Percentiles rank a stretch among this genome's conserved stretches.
phyloP scores from a whole-genome alignment of 2,113 vertebrate species.

The Eudorcas thomsonii region DNA sequence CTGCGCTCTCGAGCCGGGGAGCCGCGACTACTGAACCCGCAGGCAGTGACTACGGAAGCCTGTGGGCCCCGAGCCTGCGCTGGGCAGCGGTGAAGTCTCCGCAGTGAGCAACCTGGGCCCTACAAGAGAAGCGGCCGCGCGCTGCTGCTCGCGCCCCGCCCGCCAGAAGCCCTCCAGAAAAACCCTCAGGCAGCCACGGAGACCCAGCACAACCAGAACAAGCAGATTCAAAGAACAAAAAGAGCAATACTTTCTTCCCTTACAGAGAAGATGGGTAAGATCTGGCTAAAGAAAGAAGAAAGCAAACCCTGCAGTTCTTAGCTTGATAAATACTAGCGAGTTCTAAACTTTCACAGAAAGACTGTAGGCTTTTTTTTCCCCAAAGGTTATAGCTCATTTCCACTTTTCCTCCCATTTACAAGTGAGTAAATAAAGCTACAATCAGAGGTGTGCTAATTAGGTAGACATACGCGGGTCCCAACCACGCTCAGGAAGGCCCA shows the following conservation, averaged over 20 bases:
- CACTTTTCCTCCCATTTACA: not conserved
- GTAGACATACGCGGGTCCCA: not conserved
- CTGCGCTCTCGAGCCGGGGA: not conserved
- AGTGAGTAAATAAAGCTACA: not conserved
- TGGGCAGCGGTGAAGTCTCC: accelerated
- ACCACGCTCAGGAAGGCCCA: not conserved
- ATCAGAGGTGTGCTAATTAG: not conserved
- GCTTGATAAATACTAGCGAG: not conserved
- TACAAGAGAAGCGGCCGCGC: accelerated
- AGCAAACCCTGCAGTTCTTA: not conserved
- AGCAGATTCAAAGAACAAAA: not conserved
- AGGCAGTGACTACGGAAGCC: accelerated
- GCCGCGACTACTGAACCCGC: not conserved
- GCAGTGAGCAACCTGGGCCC: not conserved
- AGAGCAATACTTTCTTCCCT: not conserved
- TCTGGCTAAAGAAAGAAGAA: not conserved
- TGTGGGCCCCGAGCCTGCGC: not conserved
- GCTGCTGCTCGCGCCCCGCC: accelerated
- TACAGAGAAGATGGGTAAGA: not conserved
- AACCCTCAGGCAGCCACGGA: not conserved
- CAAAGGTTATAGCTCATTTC: not conserved
- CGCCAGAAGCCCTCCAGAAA: not conserved
- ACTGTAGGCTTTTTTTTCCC: not conserved
- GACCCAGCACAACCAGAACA: not conserved
- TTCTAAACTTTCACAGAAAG: not conserved